Percentiles rank a stretch among this genome's conserved stretches.
Conservation (phyloP, 1,140 invertebrate species). For the Philotrypesis tridentata region DNA sequence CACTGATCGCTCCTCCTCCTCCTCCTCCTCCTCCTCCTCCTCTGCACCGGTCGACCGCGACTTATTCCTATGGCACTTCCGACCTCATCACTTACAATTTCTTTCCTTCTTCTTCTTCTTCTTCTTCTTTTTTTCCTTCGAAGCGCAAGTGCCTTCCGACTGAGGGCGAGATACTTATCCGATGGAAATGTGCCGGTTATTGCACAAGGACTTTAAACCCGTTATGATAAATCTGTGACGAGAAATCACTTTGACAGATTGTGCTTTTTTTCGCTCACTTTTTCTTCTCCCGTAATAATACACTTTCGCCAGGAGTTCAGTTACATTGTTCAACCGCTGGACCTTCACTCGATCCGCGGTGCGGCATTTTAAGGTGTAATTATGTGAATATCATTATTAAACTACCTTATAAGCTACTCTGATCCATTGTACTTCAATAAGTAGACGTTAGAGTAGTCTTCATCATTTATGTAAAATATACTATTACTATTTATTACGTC, state of each 20-base stretch:
- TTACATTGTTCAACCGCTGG: neutral
- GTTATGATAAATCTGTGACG: neutral
- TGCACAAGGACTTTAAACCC: neutral
- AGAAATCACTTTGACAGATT: neutral
- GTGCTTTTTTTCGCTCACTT: neutral
- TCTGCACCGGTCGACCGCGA: too few species aligned
- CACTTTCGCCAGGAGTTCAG: neutral
- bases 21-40: too few species aligned
- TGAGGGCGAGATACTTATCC: neutral
- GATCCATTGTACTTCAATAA: neutral
- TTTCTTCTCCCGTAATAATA: neutral
- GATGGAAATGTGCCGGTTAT: neutral
- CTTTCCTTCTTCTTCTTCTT: too few species aligned
- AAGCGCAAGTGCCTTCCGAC: too few species aligned
- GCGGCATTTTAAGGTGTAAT: neutral
- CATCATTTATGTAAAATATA: neutral
- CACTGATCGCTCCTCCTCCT: neutral
- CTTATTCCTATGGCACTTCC: too few species aligned
- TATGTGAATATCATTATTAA: neutral
- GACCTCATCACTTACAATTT: too few species aligned
- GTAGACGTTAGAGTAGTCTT: neutral
- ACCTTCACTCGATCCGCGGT: neutral
- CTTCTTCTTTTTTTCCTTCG: too few species aligned
- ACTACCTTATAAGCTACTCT: neutral
- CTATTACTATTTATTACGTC: neutral